A percentile compares a stretch with the other conserved stretches of the same genome.
Conservation (phyloP, 1,140 invertebrate species). For the Plectrocnemia conspersa region DNA sequence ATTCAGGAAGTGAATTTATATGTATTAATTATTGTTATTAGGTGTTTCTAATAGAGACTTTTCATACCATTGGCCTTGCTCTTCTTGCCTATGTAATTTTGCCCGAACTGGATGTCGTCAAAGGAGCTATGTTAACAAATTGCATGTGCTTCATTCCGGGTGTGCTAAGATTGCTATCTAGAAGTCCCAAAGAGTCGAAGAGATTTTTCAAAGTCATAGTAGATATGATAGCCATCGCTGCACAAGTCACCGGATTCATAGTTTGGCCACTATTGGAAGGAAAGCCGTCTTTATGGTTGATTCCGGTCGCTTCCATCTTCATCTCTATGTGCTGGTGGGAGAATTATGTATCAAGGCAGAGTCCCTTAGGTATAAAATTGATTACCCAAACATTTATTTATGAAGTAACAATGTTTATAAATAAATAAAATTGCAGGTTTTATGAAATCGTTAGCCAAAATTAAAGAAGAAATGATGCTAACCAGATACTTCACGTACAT, state of each 20-base stretch:
- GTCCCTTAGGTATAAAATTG: constrained; percentile 61
- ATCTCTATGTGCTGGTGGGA: constrained; percentile 96
- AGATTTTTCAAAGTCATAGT: constrained; percentile 74
- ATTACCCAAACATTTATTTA: no score
- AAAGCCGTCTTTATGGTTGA: constrained; percentile 70
- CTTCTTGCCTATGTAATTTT: constrained; percentile 82
- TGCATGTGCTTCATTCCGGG: constrained; percentile 84
- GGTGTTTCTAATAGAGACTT: constrained; percentile 77
- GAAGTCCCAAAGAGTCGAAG: constrained; percentile 75
- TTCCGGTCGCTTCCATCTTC: constrained; percentile 76
- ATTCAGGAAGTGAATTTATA: background rate
- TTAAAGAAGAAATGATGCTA: constrained; percentile 74
- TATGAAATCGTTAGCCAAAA: constrained; percentile 70
- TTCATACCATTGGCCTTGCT: constrained; percentile 80
- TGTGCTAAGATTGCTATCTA: constrained; percentile 67
- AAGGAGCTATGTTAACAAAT: constrained; percentile 90
- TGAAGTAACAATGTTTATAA: no score
- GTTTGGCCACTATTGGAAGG: constrained; percentile 80
- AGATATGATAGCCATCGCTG: constrained; percentile 74
- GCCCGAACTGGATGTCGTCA: constrained; percentile 86
- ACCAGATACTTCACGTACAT: constrained; percentile 86
- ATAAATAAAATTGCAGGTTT: constrained; percentile 54
- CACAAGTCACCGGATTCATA: constrained; percentile 83
- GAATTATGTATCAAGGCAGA: constrained; percentile 85
- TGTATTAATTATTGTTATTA: constrained; percentile 30